Percentiles rank a stretch among this genome's conserved stretches.
Conservation (phyloP, 1,140 invertebrate species). For the Propsilocerus akamusi region DNA sequence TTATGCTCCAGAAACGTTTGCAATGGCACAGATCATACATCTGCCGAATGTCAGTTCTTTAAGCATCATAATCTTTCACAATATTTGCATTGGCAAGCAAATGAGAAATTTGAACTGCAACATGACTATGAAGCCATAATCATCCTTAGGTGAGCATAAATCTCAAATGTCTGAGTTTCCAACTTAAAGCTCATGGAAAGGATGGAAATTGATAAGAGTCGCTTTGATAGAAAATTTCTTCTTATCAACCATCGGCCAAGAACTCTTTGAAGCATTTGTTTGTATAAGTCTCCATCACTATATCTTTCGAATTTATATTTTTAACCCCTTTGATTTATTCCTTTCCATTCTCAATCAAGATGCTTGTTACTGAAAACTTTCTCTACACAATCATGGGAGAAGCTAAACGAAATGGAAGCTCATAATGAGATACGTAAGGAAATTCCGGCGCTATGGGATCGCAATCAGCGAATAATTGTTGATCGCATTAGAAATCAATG, state of each 20-base stretch:
- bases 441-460: conserved; percentile 35
- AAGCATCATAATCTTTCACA: background rate
- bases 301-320: background rate
- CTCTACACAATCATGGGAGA: conserved; percentile 32
- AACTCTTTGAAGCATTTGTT: too few relatives aligned
- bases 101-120: background rate
- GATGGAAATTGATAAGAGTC: too few relatives aligned
- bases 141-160: background rate
- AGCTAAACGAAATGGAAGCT: conserved; percentile 38
- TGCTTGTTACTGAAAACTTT: conserved; percentile 32
- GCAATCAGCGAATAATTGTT: conserved; percentile 40
- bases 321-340: too few relatives aligned
- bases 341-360: conserved; percentile 10
- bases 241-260: too few relatives aligned
- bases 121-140: conserved; percentile 1
- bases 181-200: too few relatives aligned
- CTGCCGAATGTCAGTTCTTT: background rate
- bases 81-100: background rate
- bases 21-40: conserved; percentile 15
- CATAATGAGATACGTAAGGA: conserved; percentile 38
- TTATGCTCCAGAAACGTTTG: conserved; percentile 37
- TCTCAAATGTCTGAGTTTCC: too few relatives aligned
- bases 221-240: too few relatives aligned
- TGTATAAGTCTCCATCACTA: background rate
- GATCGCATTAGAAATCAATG: conserved; percentile 31